These are phyloP conservation scores for Trinectes maculatus DNA, from an alignment of 2,113 vertebrate species.

Conservation along the genomic window DNA sequence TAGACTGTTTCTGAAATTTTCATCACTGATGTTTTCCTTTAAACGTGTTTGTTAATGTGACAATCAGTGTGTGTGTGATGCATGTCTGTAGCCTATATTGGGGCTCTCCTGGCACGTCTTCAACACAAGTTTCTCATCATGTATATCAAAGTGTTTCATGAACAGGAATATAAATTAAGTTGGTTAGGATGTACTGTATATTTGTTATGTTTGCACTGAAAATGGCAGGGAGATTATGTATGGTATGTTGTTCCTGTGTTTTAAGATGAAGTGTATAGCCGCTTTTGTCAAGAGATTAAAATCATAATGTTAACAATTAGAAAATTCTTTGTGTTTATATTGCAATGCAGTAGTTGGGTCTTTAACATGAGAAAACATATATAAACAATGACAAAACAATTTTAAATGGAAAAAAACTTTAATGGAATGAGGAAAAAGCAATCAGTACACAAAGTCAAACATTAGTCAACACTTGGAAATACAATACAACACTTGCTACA, in stretches of 20 bases:
- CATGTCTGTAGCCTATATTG: conserved; percentile 9
- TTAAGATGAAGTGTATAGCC: neutral
- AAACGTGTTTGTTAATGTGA: conserved; percentile 35
- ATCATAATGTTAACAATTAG: neutral
- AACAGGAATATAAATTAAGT: neutral
- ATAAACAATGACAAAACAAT: neutral
- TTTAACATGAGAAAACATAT: neutral
- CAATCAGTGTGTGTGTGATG: conserved; percentile 40
- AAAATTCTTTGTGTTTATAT: neutral
- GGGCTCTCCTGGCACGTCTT: neutral
- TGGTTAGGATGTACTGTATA: neutral
- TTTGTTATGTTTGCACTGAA: neutral
- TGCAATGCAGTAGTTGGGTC: neutral
- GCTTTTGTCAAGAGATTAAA: conserved; percentile 48
- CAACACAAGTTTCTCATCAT: neutral
- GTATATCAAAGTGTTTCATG: conserved; percentile 4
- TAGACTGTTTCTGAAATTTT: neutral
- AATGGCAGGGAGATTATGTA: neutral
- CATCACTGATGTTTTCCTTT: conserved; percentile 12
- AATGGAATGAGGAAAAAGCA: conserved; percentile 66
- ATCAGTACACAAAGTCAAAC: conserved; percentile 48
- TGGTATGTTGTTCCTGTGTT: conserved; percentile 19
- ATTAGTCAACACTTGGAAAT: conserved; percentile 46
- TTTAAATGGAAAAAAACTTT: conserved; percentile 46
- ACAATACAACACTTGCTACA: conserved; percentile 47